Percentiles rank a stretch among this genome's conserved stretches.
Evolutionary conservation across 2,888 invertebrate genomes (phyloP).

Genomic region (Lasioglossum lativentre): DNA sequence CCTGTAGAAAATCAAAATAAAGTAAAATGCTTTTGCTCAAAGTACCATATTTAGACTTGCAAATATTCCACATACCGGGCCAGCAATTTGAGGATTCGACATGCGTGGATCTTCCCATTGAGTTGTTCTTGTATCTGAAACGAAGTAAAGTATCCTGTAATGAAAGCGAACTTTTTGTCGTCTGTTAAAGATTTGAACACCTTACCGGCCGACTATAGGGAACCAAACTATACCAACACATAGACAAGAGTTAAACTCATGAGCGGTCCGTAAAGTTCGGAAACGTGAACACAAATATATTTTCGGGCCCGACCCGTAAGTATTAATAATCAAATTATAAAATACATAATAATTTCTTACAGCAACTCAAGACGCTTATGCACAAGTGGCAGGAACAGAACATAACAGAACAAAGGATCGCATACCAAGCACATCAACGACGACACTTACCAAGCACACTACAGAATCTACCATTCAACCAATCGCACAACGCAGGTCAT

Average conservation of each 20-base stretch:
- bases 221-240: background rate
- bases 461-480: background rate
- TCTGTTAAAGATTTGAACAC: background rate
- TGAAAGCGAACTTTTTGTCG: background rate
- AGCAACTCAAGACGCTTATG: background rate
- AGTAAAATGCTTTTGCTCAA: conserved; percentile 1
- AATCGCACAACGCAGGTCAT: background rate
- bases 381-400: background rate
- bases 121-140: conserved; percentile 95
- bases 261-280: background rate
- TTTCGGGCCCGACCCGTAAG: background rate
- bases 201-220: background rate
- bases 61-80: conserved; percentile 88
- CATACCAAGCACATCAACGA: background rate
- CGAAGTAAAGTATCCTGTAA: conserved; percentile 39
- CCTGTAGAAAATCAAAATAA: conserved; percentile 85
- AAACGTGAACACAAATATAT: background rate
- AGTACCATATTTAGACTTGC: conserved; percentile 1
- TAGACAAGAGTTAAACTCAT: background rate
- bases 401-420: background rate
- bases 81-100: conserved; percentile 98
- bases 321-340: background rate
- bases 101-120: conserved; percentile 99
- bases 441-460: background rate
- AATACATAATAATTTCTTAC: background rate